Percentiles rank a stretch among this genome's conserved stretches.
phyloP scores from a whole-genome alignment of 1,140 invertebrate species.

The Lamellibrachia luymesi region DNA sequence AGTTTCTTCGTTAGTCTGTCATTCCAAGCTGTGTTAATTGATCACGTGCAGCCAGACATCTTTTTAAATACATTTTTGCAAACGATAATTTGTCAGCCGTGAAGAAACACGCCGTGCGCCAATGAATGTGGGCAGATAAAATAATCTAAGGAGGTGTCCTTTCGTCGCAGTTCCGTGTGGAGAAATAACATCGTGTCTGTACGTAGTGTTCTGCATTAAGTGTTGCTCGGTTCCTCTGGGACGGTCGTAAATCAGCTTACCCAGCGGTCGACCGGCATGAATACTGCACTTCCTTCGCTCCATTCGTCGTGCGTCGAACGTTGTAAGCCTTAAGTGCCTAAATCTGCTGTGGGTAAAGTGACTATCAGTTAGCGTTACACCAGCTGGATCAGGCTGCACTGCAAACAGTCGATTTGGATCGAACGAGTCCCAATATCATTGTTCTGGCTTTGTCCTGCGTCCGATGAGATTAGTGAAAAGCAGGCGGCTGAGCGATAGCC shows the following conservation, averaged over 20 bases:
- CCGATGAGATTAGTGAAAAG: background rate
- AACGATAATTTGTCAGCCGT: too few species aligned
- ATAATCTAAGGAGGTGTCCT: too few species aligned
- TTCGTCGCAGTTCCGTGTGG: background rate
- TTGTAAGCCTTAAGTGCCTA: background rate
- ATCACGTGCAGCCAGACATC: too few species aligned
- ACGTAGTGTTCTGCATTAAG: background rate
- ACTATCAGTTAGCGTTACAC: background rate
- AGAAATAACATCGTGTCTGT: background rate
- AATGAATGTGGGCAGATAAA: too few species aligned
- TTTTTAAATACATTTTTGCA: too few species aligned
- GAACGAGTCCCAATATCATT: background rate
- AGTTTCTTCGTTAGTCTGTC: too few species aligned
- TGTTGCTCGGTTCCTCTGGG: background rate
- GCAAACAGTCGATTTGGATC: background rate
- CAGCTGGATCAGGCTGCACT: background rate
- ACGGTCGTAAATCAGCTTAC: background rate
- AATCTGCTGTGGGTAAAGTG: background rate
- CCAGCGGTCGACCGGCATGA: too few species aligned
- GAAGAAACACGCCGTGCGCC: too few species aligned
- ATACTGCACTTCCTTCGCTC: background rate
- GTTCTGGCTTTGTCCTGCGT: background rate
- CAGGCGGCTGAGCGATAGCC: background rate
- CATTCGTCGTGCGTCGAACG: background rate
- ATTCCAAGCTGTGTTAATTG: too few species aligned